Conservation (phyloP, 2,113 vertebrate genomes). For the Mirounga angustirostris region DNA sequence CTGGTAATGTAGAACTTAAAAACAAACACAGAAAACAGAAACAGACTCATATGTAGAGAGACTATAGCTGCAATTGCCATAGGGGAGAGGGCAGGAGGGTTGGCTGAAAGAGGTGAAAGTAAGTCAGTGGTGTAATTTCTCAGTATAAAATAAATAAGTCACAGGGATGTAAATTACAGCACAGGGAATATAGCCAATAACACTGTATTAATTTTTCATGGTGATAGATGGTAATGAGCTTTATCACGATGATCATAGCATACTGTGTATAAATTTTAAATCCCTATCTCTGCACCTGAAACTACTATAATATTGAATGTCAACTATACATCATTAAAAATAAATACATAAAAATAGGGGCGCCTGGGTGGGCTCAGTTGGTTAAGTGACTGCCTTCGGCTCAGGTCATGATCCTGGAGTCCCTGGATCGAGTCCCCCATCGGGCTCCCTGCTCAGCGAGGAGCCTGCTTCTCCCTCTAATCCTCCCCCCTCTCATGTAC, state of each 20-base stretch:
- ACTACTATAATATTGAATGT: neutral
- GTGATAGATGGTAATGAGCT: neutral
- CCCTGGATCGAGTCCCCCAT: too few relatives aligned
- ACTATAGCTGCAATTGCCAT: neutral
- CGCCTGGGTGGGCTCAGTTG: too few relatives aligned
- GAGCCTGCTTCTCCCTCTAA: too few relatives aligned
- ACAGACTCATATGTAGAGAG: neutral
- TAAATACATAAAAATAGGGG: neutral
- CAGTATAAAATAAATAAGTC: neutral
- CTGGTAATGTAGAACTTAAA: neutral
- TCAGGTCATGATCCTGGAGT: too few relatives aligned
- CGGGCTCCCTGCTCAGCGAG: too few relatives aligned
- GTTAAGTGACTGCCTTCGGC: too few relatives aligned
- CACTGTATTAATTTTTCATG: neutral
- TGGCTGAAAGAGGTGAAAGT: neutral
- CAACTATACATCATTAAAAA: neutral
- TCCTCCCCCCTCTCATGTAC: too few relatives aligned
- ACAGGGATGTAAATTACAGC: neutral
- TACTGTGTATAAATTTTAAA: neutral
- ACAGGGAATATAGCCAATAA: neutral
- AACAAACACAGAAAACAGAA: neutral
- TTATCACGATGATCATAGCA: neutral
- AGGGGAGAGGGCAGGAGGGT: neutral
- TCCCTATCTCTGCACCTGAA: neutral
- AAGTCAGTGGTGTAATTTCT: neutral